Evolutionary conservation across 2,888 invertebrate genomes (phyloP).

Genomic region (Candidula unifasciata): DNA sequence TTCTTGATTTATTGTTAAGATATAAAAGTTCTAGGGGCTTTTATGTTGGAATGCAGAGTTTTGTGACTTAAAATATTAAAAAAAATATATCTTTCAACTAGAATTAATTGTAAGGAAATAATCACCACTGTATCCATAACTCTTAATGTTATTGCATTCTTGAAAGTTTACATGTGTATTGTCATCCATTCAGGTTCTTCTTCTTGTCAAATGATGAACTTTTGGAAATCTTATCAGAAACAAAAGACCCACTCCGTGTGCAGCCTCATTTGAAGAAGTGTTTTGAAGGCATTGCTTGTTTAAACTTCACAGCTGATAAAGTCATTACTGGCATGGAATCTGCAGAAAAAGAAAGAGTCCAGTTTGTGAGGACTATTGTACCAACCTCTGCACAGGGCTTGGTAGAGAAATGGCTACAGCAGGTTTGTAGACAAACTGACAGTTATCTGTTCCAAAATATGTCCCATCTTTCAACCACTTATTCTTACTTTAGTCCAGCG

Average conservation of each 20-base stretch:
- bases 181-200: conserved; percentile 64
- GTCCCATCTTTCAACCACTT: no score
- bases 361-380: conserved; percentile 69
- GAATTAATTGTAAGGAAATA: no score
- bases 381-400: conserved; percentile 76
- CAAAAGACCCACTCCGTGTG: conserved; percentile 77
- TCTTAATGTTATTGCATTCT: no score
- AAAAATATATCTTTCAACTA: no score
- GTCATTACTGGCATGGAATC: conserved; percentile 77
- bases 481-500: no score
- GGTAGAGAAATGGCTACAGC: conserved; percentile 76
- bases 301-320: conserved; percentile 73
- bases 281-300: conserved; percentile 77
- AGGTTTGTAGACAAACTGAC: conserved; percentile 63
- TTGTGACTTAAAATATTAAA: no score
- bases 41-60: no score
- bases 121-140: no score
- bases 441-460: no score
- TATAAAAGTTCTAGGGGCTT: no score
- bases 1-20: no score
- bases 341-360: conserved; percentile 75
- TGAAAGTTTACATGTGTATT: no score
- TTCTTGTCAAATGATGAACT: conserved; percentile 78
- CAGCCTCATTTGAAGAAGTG: conserved; percentile 78
- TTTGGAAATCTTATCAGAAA: conserved; percentile 77